A percentile compares a stretch with the other conserved stretches of the same genome.
Conservation (phyloP, 2,113 vertebrate species). For the Erythrocercus mccallii region DNA sequence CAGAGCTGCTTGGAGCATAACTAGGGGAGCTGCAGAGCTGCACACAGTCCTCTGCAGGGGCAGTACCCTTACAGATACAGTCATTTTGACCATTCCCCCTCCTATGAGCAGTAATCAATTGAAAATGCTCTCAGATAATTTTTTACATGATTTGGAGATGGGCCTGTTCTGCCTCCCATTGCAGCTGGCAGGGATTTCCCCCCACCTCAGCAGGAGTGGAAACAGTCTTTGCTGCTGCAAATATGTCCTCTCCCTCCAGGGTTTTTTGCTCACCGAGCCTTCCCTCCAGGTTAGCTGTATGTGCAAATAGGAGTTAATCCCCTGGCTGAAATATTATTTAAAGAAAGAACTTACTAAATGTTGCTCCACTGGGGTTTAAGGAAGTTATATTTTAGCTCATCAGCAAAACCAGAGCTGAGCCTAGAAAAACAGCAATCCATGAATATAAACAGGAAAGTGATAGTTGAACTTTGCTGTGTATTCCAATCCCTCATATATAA, state of each 20-base stretch:
- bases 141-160: not conserved
- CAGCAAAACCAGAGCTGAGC: slow-evolving; percentile 42
- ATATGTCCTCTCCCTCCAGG: not conserved
- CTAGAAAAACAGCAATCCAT: slow-evolving; percentile 37
- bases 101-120: not conserved
- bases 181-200: not conserved
- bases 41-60: not conserved
- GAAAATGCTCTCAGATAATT: not conserved
- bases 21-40: not conserved
- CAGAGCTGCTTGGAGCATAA: not conserved
- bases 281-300: slow-evolving; percentile 17
- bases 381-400: slow-evolving; percentile 48
- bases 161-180: not conserved
- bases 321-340: slow-evolving; percentile 29
- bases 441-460: slow-evolving; percentile 47
- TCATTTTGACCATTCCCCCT: not conserved
- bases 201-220: not conserved
- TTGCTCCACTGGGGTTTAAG: slow-evolving; percentile 15
- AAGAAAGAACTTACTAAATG: slow-evolving; percentile 26
- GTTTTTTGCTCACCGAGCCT: not conserved
- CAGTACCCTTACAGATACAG: not conserved
- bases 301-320: slow-evolving; percentile 33
- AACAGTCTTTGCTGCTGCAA: not conserved
- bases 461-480: not conserved
- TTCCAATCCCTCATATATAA: not conserved